Conservation (phyloP, 2,797 vertebrate species). For the Trachurus trachurus region DNA sequence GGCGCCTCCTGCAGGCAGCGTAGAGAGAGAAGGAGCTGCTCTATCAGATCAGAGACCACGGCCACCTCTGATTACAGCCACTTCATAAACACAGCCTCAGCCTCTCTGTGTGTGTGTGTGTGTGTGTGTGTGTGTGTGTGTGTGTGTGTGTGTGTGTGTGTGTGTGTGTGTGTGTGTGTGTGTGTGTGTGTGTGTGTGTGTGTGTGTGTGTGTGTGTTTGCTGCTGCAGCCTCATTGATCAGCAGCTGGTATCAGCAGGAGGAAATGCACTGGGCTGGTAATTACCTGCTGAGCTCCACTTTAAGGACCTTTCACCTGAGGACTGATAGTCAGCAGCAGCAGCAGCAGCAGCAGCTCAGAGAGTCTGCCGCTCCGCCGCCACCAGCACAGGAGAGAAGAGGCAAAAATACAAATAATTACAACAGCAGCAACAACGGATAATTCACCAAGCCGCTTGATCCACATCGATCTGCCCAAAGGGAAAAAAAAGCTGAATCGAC, state of each 20-base stretch:
- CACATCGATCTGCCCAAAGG: not conserved
- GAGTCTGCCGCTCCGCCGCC: not conserved
- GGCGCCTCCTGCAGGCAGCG: not conserved
- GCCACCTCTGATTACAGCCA: conserved; percentile 65
- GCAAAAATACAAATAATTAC: not conserved
- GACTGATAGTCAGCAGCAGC: conserved; percentile 34
- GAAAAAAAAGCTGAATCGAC: no score
- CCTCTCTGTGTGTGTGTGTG: not conserved
- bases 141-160: no score
- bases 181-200: no score
- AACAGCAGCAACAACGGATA: not conserved
- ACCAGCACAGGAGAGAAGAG: no score
- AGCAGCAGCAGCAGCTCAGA: not conserved
- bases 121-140: not conserved
- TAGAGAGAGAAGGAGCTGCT: conserved; percentile 61
- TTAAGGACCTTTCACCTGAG: conserved; percentile 53
- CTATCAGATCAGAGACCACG: conserved; percentile 70
- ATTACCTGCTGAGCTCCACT: conserved; percentile 42
- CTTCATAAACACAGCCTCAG: conserved; percentile 57
- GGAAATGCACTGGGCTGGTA: conserved; percentile 58
- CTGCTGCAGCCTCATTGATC: conserved; percentile 69
- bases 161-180: no score
- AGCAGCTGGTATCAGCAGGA: conserved; percentile 53
- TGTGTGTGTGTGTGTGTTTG: no score
- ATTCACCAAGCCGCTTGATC: not conserved